Percentiles rank a stretch among this genome's conserved stretches.
Evolutionary conservation across 64 coral and sea anemone species (phyloP).

Genomic region (Pachyseris speciosa): DNA sequence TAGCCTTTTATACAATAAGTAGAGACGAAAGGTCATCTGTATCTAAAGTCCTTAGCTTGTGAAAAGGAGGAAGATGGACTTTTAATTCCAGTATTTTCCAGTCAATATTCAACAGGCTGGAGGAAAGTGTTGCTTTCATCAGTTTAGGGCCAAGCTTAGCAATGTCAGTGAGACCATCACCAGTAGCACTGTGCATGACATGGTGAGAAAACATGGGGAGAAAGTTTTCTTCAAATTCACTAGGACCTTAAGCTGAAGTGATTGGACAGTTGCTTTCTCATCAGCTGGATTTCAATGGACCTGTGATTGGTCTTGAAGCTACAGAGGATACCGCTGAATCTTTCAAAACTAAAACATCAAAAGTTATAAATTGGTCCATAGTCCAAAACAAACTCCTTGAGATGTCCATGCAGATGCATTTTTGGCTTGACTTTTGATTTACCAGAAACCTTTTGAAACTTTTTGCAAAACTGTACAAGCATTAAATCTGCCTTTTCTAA

Average conservation of each 20-base stretch:
- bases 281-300: neutral
- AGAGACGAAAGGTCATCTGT: neutral
- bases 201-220: too few relatives aligned
- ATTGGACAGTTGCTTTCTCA: neutral
- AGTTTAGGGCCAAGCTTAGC: neutral
- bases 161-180: neutral
- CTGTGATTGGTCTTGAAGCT: neutral
- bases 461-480: neutral
- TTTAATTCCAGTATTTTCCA: neutral
- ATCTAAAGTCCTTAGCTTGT: slow-evolving; percentile 3
- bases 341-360: slow-evolving; percentile 32
- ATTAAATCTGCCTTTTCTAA: neutral
- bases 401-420: slow-evolving; percentile 38
- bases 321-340: neutral
- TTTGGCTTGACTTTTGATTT: neutral
- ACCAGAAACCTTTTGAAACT: slow-evolving; percentile 6
- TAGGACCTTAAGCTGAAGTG: neutral
- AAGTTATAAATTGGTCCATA: too few relatives aligned
- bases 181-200: neutral
- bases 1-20: neutral
- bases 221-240: too few relatives aligned
- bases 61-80: neutral
- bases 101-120: neutral
- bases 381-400: slow-evolving; percentile 2
- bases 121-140: neutral